Evolutionary conservation across 2,113 vertebrate genomes (phyloP).

Genomic region (Nothoprocta pentlandii): DNA sequence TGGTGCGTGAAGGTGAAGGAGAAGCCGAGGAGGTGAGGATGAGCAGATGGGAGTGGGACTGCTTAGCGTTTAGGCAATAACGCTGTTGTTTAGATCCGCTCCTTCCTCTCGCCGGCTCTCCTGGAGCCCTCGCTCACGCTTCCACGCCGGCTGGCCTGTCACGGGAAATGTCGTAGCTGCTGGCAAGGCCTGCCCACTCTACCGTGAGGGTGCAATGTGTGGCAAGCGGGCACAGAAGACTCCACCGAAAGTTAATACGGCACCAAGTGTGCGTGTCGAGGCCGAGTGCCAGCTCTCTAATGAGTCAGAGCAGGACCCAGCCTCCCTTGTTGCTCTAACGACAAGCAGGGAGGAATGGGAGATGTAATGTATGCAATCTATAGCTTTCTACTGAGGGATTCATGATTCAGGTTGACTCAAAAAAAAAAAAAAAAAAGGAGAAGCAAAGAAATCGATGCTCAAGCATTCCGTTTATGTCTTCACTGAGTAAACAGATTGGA

Average conservation of each 20-base stretch:
- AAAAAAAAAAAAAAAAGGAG: background rate
- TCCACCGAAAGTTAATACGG: background rate
- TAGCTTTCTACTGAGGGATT: background rate
- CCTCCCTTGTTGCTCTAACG: background rate
- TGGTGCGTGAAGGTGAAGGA: slow-evolving; percentile 59
- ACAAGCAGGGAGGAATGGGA: background rate
- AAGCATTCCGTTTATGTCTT: background rate
- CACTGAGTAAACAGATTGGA: background rate
- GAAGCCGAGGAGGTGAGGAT: slow-evolving; percentile 31
- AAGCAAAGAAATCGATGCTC: background rate
- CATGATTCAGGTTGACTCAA: accelerated
- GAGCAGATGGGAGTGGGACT: slow-evolving; percentile 42
- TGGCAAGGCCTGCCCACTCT: slow-evolving; percentile 7
- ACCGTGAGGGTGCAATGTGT: background rate
- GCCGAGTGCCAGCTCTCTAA: background rate
- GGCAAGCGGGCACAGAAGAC: background rate
- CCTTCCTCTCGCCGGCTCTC: background rate
- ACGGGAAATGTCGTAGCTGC: slow-evolving; percentile 20
- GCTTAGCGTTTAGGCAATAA: slow-evolving; percentile 26
- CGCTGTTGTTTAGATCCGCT: background rate
- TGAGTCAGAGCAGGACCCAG: background rate
- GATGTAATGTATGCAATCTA: background rate
- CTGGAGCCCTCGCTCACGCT: background rate
- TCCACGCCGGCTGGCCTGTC: background rate
- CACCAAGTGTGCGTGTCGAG: background rate